Evolutionary conservation across 2,888 invertebrate species (phyloP).

Genomic region (Tuberolachnus salignus): DNA sequence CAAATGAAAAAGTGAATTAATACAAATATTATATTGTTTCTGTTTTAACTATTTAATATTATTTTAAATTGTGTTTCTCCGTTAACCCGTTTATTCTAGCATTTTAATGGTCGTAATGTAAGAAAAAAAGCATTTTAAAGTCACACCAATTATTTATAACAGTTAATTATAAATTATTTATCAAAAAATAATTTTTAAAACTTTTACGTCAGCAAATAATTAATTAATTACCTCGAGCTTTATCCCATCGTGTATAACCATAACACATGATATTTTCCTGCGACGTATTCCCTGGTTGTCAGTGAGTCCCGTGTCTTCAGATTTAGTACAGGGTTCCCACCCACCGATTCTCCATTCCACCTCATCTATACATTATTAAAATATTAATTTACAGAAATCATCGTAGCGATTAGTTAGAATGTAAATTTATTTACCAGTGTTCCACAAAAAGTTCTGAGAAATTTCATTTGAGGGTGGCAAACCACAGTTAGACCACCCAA

Average conservation of each 20-base stretch:
- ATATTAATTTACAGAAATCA: too few species aligned
- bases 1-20: neutral
- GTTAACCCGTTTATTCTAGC: too few species aligned
- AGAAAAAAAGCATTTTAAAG: too few species aligned
- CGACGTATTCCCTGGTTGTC: constrained; percentile 60
- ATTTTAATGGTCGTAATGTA: too few species aligned
- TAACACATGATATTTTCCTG: constrained; percentile 61
- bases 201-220: neutral
- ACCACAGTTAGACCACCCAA: constrained; percentile 6
- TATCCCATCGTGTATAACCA: constrained; percentile 60
- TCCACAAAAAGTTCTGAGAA: constrained; percentile 48
- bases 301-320: constrained; percentile 58
- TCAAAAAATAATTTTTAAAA: too few species aligned
- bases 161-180: too few species aligned
- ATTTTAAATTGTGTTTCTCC: neutral
- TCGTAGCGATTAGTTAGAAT: too few species aligned
- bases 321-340: constrained; percentile 61
- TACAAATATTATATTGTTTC: neutral
- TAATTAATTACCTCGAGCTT: constrained; percentile 59
- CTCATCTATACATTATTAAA: constrained; percentile 59
- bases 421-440: constrained; percentile 26
- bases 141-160: neutral
- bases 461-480: constrained; percentile 46
- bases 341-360: constrained; percentile 61
- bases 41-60: neutral